Evolutionary conservation across 1,140 invertebrate species (phyloP), one percentile per base, ranked within the genome.

Genomic region (Drosophila pseudoobscura): DNA sequence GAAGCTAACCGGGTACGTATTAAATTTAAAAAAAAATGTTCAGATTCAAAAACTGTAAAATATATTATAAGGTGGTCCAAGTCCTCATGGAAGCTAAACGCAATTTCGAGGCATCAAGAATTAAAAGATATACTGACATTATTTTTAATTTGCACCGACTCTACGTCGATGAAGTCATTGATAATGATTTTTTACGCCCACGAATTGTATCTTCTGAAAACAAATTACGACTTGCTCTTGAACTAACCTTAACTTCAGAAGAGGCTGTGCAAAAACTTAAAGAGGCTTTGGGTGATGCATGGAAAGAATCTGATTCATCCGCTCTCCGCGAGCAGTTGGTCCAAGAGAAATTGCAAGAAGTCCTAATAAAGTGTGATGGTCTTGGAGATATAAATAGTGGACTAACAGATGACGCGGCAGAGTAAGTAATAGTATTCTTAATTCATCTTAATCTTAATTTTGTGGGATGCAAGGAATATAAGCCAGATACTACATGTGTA

Each of bases 301-400:
- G 90, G 68, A 92, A 90, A 50, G 68, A 93, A 22, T 91, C 92
- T 0, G 93, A 93, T 55, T 91, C 92, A 2, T 91, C 93, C 13
- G 92, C 92, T 41, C 64, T 80, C 0, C 87, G 93, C 0, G 93
- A 94, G 44, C 92, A 92, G 53, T 90, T 91, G 15, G 90, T 92
- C 0, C 93, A 93, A 53, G 92, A 93, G 45, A 75, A 91, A 17
- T 91, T 93, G 3, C 91, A 92, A 51, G 93, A 92, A 70, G 75
- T 93, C 39, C 83, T 92, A 20, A 62, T 93, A 4, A 92, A 93
- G 65, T 91, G 93, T 39, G 70, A 77, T 7, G 92, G 92, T 57
- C 68, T 93, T 26, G 88, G 84, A 24, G 80, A 89, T 2, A 91
- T 93, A 59, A 73, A 92, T 47, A 91, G 88, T 44, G 91, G 90